Evolutionary conservation across 2,888 invertebrate species (phyloP), one percentile per base, ranked within the genome.

Genomic region (Cordylochernes scorpioides): DNA sequence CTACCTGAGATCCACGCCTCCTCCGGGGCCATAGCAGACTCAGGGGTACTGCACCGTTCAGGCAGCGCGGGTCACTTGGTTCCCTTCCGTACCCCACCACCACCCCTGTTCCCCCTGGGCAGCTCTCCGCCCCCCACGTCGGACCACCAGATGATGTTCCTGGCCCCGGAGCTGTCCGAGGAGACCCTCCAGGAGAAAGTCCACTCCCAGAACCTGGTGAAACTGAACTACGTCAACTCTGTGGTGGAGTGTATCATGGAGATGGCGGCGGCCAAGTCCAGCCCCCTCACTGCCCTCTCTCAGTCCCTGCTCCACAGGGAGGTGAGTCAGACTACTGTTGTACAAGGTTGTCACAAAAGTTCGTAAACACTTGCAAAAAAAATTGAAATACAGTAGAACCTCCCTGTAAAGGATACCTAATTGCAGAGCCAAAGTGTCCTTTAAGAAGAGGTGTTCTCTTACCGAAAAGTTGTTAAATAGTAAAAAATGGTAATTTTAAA

Each of bases 191-290:
- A 15, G 13, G 15, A 25, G 25, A 71, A 74, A 49, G 84, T 82
- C 57, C 88, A 91, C 59, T 86, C 84, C 59, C 84, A 86, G 53
- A 84, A 80, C 24, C 63, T 97, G 54, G 84, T 86, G 13, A 94
- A 94, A 57, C 62, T 97, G 43, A 82, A 88, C 60, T 97, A 91
- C 58, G 86, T 94, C 39, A 61, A 86, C 46, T 84, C 88, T 38
- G 60, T 97, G 39, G 82, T 84, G 40, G 86, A 86, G 51, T 84
- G 86, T 51, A 25, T 25, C n/a, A 15, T 25, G 16, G 25, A 25
- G n/a, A 14, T 25, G n/a, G 25, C 25, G 16, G 9, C n/a, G 13
- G 15, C 25, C 9, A n/a, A 13, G 16, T 25, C 25, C n/a, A 25
- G 9, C 16, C 25, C 25, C n/a, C n/a, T 25, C 6, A 13, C 8